Base-by-base conservation (phyloP, 2,113 vertebrate genomes). In the Melanocharis versteri region DNA sequence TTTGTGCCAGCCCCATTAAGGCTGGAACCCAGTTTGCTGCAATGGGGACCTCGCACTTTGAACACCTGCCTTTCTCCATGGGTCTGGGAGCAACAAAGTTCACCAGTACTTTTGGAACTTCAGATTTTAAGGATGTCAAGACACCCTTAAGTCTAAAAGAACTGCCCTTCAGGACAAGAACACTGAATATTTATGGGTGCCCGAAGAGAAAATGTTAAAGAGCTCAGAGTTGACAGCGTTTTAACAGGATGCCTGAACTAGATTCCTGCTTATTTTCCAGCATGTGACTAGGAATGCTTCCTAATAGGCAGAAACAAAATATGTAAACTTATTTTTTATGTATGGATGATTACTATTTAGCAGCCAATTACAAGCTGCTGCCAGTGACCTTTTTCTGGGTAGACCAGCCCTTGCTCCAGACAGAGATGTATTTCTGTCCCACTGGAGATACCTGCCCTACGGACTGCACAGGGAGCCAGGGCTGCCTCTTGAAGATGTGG, bases 171-270 rank as follows among this genome's bases (percentile, higher is more conserved):
- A 70, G 45, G 71, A 77, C 70, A 93, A 85, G 48, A 83, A 44
- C 16, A 53, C 33, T 91, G 90, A 94, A 94, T 96, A 90, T 94
- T 95, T 91, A 95, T 85, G 20, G 50, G 19, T 51, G 22, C 47
- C 71, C 21, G 40, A 95, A 91, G 82, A 83, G 35, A 89, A 89
- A 91, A 87, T 80, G 18, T 53, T 79, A 31, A 87, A 89, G 50
- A 87, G 19, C 51, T 94, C 81, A 51, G 24, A 84, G 57, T 28
- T 91, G 77, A 89, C 70, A 85, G 30, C 17, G 54, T 72, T 96
- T 91, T 85, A 93, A 83, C 80, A 80, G n/a, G 70, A 77, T 82
- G 23, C n/a, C 56, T 72, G 31, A 75, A 68, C 18, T 33, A 71
- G 37, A 91, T 64, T 44, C 60, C 68, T 87, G 39, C 16, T 21